phyloP scores from a whole-genome alignment of 2,113 vertebrate species.

The Vicugna pacos region DNA sequence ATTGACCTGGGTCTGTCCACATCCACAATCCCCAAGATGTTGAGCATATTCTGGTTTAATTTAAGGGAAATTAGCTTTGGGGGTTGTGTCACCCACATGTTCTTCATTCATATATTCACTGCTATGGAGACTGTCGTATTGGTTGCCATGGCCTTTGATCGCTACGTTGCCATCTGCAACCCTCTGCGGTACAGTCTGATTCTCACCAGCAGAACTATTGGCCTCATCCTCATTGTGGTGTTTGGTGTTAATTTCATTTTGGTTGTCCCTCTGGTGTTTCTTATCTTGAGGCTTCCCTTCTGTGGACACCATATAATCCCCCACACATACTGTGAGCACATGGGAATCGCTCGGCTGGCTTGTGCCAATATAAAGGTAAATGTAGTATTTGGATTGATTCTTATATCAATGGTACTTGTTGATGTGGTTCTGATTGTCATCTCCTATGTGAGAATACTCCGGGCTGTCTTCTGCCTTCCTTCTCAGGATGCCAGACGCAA shows the following conservation, averaged over 20 bases:
- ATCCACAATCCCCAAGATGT: slow-evolving; percentile 75
- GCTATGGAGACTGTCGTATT: slow-evolving; percentile 80
- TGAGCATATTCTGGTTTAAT: slow-evolving; percentile 83
- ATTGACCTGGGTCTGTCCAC: slow-evolving; percentile 83
- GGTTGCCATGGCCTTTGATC: slow-evolving; percentile 79
- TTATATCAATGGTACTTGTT: slow-evolving; percentile 49
- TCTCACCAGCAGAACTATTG: slow-evolving; percentile 54
- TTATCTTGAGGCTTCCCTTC: slow-evolving; percentile 64
- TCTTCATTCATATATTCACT: slow-evolving; percentile 84
- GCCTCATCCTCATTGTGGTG: background rate
- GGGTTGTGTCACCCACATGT: slow-evolving; percentile 84
- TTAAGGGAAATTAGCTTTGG: slow-evolving; percentile 76
- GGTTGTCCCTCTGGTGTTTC: slow-evolving; percentile 54
- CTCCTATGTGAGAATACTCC: slow-evolving; percentile 60
- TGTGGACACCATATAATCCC: slow-evolving; percentile 53
- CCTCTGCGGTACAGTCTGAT: slow-evolving; percentile 47
- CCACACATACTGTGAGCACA: slow-evolving; percentile 69
- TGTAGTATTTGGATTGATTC: slow-evolving; percentile 61
- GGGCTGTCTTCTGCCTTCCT: slow-evolving; percentile 42
- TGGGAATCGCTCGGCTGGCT: slow-evolving; percentile 58
- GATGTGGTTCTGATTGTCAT: slow-evolving; percentile 51
- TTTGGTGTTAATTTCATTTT: slow-evolving; percentile 60
- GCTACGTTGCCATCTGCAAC: slow-evolving; percentile 61
- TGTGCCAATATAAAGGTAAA: slow-evolving; percentile 66
- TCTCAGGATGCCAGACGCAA: slow-evolving; percentile 66